Base-by-base conservation (phyloP, 2,888 invertebrate genomes). In the Athalia rosae region DNA sequence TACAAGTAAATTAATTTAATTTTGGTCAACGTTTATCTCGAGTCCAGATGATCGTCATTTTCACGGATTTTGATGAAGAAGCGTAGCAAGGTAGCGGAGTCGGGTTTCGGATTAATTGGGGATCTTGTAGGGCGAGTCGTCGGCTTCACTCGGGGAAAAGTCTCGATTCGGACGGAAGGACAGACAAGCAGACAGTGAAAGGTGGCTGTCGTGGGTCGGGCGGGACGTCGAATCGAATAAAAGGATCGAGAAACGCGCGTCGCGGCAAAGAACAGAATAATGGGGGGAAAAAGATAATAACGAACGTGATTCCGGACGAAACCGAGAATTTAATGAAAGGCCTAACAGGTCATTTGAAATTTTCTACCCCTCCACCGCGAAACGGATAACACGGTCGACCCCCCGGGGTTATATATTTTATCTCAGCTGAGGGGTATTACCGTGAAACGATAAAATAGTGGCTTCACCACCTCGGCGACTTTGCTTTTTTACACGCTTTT, bases 271-370 rank as follows among this genome's bases (percentile, higher is more conserved):
- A 67, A 50, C 50, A 47, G 66, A 66, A 47, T 76, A 76, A 76
- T 66, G 76, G 76, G 76, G 76, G 56, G 43, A 76, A 64, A 56
- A 58, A 66, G 76, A 76, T 76, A 76, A 76, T 76, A 66, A 76
- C 64, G 45, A 71, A 59, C 71, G 58, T 58, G 58, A 56, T 71
- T 71, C 71, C 71, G 71, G 56, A 48, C 56, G 71, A 48, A 74
- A 74, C 62, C 48, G 74, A 48, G 61, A 61, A 74, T 74, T 48
- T 61, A 74, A 62, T 62, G 74, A 74, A 47, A 74, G 74, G 59
- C 74, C 74, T 74, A 47, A 62, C 61, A 59, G 62, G 74, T 74
- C 59, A 48, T 74, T 59, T 74, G 13, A 74, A 74, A 74, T 74
- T 74, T 74, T 61, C 74, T 61, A 61, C 74, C 61, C 47, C 48